These are phyloP conservation scores for Drosophila prosaltans DNA, from an alignment of 1,140 invertebrate genomes.

Conservation along the genomic window DNA sequence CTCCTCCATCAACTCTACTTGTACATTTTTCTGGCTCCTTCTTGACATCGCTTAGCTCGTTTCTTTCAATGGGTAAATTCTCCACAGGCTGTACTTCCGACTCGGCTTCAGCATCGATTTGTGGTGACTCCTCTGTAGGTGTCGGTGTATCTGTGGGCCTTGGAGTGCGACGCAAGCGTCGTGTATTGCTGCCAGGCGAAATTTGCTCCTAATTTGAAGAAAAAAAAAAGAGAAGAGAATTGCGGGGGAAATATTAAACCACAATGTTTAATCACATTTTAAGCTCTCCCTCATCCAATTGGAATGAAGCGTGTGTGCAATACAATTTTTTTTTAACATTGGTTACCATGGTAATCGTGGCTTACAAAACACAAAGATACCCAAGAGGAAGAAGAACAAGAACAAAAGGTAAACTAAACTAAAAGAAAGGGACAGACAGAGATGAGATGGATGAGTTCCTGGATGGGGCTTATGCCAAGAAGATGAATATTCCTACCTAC, in stretches of 20 bases:
- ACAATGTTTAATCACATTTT: neutral
- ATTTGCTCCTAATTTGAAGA: conserved; percentile 49
- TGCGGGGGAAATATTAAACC: no score
- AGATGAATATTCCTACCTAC: no score
- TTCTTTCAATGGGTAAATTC: conserved; percentile 10
- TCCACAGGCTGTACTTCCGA: neutral
- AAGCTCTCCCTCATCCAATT: neutral
- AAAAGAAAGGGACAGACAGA: neutral
- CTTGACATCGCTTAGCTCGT: conserved; percentile 41
- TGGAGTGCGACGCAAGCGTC: conserved; percentile 67
- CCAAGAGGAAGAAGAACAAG: neutral
- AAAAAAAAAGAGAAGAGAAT: neutral
- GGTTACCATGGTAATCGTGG: conserved; percentile 10
- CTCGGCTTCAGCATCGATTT: neutral
- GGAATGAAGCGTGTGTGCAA: neutral
- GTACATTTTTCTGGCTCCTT: conserved; percentile 55
- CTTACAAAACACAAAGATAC: conserved; percentile 11
- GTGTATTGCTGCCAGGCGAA: conserved; percentile 42
- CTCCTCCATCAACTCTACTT: neutral
- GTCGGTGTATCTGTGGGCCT: conserved; percentile 57
- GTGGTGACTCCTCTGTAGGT: conserved; percentile 18
- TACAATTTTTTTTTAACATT: no score
- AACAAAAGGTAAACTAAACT: neutral
- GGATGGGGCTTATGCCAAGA: no score
- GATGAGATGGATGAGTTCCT: no score